Percentiles rank a stretch among this genome's conserved stretches.
Conservation (phyloP, 2,113 vertebrate species). For the Neogale vison region DNA sequence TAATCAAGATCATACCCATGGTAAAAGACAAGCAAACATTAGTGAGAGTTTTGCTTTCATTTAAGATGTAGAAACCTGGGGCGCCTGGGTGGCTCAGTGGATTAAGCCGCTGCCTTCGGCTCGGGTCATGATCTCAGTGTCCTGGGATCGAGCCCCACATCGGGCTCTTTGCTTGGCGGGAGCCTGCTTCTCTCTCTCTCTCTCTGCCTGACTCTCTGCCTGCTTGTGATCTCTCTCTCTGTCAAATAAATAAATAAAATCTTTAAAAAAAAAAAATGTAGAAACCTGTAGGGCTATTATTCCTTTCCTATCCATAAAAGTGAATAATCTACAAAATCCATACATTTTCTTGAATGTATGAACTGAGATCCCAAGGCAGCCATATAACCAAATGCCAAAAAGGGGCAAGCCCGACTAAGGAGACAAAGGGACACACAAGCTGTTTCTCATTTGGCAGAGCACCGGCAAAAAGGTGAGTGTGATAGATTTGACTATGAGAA, state of each 20-base stretch:
- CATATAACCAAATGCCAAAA: conserved; percentile 8
- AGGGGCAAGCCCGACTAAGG: not conserved
- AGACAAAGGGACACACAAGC: not conserved
- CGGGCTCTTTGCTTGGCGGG: too few relatives aligned
- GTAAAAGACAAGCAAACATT: conserved; percentile 6
- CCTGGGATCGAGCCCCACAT: too few relatives aligned
- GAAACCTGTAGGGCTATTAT: not conserved
- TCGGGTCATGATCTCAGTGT: too few relatives aligned
- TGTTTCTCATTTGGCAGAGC: not conserved
- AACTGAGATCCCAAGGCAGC: not conserved
- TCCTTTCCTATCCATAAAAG: not conserved
- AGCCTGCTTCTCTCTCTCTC: too few relatives aligned
- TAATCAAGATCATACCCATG: not conserved
- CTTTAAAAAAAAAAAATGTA: too few relatives aligned
- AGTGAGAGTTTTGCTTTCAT: not conserved
- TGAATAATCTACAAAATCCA: not conserved
- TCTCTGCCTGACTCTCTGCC: too few relatives aligned
- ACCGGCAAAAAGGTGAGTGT: not conserved
- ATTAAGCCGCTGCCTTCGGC: too few relatives aligned
- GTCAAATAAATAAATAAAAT: too few relatives aligned
- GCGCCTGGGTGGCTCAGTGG: too few relatives aligned
- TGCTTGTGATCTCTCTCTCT: too few relatives aligned
- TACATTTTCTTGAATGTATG: not conserved
- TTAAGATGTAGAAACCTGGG: not conserved
- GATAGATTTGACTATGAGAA: not conserved